phyloP scores from a whole-genome alignment of 2,888 invertebrate genomes.

The Aricia artaxerxes region DNA sequence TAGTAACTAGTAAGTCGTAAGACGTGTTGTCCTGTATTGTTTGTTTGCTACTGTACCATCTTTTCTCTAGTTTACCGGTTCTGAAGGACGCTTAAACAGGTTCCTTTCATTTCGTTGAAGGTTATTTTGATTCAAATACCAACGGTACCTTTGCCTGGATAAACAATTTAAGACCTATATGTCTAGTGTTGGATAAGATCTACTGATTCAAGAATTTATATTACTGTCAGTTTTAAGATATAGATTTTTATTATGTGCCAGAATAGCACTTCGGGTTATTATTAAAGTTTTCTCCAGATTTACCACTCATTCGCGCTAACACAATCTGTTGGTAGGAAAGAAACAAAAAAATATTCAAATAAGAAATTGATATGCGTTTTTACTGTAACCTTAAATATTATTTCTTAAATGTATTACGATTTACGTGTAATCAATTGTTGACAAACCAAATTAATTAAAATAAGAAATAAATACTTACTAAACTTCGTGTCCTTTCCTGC shows the following conservation, averaged over 20 bases:
- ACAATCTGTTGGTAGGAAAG: too few species aligned
- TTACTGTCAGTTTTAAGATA: not conserved
- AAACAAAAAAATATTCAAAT: too few species aligned
- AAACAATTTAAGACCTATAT: slow-evolving; percentile 8
- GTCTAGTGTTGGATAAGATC: not conserved
- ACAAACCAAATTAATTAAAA: too few species aligned
- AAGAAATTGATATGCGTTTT: too few species aligned
- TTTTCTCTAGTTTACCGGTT: slow-evolving; percentile 60
- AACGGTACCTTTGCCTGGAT: slow-evolving; percentile 11
- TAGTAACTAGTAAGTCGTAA: not conserved
- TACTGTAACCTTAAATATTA: too few species aligned
- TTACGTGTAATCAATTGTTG: too few species aligned
- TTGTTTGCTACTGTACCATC: slow-evolving; percentile 44
- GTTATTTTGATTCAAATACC: slow-evolving; percentile 42
- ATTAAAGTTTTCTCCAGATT: too few species aligned
- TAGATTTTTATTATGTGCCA: not conserved
- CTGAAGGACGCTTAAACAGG: slow-evolving; percentile 54
- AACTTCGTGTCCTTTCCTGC: too few species aligned
- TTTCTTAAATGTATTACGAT: too few species aligned
- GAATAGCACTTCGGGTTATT: not conserved
- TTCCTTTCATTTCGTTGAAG: slow-evolving; percentile 39
- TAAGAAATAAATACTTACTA: too few species aligned
- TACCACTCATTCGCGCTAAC: too few species aligned
- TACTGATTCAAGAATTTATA: not conserved
- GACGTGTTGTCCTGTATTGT: slow-evolving; percentile 24